phyloP scores from a whole-genome alignment of 2,113 vertebrate genomes.

The Lasiurus cinereus region DNA sequence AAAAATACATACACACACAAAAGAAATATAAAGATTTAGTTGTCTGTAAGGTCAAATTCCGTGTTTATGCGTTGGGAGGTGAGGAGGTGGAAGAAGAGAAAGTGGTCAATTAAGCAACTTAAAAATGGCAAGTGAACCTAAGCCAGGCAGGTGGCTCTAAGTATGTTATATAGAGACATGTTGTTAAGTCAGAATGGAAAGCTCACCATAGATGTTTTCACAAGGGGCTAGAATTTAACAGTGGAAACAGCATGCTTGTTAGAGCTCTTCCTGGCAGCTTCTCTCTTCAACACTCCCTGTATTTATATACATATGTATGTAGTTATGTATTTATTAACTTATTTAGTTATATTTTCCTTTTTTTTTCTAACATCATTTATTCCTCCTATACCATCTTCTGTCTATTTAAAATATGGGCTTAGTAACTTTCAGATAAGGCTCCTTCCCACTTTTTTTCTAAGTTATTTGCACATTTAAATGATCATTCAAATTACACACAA shows the following conservation, averaged over 20 bases:
- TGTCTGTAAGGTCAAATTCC: background rate
- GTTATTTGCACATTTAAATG: background rate
- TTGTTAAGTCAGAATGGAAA: background rate
- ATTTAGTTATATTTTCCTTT: no score
- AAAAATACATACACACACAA: conserved; percentile 3
- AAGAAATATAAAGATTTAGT: background rate
- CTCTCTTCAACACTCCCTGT: background rate
- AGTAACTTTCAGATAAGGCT: background rate
- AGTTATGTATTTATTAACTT: no score
- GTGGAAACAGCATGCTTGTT: background rate
- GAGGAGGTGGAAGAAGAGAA: no score
- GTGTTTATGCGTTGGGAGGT: background rate
- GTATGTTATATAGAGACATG: background rate
- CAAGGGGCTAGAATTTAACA: background rate
- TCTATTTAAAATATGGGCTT: background rate
- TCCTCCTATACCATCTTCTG: no score
- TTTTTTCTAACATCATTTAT: no score
- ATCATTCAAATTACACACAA: conserved; percentile 9
- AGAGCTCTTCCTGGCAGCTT: background rate
- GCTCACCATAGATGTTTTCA: background rate
- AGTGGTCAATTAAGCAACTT: background rate
- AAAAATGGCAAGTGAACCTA: background rate
- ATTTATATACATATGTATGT: background rate
- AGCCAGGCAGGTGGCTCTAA: background rate
- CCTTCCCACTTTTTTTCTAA: background rate